Conservation (phyloP, 2,797 vertebrate genomes). For the Alfaro cultratus region DNA sequence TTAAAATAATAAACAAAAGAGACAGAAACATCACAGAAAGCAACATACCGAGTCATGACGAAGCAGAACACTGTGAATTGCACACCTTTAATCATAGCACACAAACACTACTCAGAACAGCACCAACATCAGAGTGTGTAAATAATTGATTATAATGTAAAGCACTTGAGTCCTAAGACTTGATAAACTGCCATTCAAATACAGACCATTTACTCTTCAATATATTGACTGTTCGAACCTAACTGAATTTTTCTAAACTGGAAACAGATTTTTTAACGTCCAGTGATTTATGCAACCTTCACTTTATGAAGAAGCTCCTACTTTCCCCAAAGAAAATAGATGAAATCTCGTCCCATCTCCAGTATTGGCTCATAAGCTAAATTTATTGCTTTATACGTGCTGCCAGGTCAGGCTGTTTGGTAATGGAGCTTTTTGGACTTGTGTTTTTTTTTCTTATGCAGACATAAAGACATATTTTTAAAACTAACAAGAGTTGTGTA, state of each 20-base stretch:
- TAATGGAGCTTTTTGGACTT: constrained; percentile 26
- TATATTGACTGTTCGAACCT: background rate
- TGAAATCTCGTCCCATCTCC: background rate
- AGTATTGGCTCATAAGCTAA: background rate
- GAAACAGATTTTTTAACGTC: background rate
- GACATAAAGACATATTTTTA: background rate
- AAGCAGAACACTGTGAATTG: background rate
- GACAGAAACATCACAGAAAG: background rate
- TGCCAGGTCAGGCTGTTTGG: constrained; percentile 8
- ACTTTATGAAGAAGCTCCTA: background rate
- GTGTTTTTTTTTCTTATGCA: background rate
- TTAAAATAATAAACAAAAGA: background rate
- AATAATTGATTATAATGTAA: background rate
- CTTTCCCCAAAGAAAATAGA: background rate
- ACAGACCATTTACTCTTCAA: background rate
- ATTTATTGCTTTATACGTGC: constrained; percentile 8
- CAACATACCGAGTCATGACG: background rate
- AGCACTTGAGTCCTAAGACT: background rate
- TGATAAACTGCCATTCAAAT: background rate
- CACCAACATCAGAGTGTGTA: background rate
- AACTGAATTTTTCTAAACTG: background rate
- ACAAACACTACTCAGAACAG: background rate
- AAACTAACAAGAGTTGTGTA: background rate
- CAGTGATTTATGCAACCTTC: background rate
- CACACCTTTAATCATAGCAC: background rate